Evolutionary conservation across 2,797 vertebrate species (phyloP), one percentile per base, ranked within the genome.

Genomic region (Antrozous pallidus): DNA sequence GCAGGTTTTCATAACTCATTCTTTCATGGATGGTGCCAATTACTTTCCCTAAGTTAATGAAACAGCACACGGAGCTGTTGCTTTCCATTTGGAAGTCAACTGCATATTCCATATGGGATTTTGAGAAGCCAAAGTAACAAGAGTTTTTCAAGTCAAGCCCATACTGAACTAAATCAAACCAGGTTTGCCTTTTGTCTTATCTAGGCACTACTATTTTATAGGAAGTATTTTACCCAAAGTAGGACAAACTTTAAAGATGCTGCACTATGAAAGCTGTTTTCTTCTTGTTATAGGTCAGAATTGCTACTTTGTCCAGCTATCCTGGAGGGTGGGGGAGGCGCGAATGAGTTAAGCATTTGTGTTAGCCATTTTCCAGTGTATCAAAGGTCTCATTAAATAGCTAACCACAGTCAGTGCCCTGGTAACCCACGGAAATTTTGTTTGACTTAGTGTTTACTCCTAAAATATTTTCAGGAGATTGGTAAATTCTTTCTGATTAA

Each of bases 391-490:
- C 81, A 56, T 81, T 63, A 65, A 88, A 75, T 20, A 90, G 82
- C 65, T 83, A 92, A 91, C 84, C 67, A 71, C 13, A 42, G 40
- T 78, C 58, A 91, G 36, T 20, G 61, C 18, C 56, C 79, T 77
- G 40, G 26, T 63, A 63, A 82, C 38, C 47, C 74, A 80, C 7
- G 33, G 12, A 81, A 47, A 85, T 82, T 56, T 86, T 71, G 58
- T 89, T 83, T 73, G 51, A 91, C 73, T 95, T 40, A 89, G 0
- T 67, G 84, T 93, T 94, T 93, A 78, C 69, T 78, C 67, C 61
- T 69, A 73, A 92, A 80, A 74, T 54, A 94, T 28, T 89, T 94
- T 31, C 18, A 94, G 92, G 63, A 89, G 73, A 73, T 69, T 67
- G 38, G 69, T 73, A 86, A 73, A 90, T 86, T 96, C 91, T 92